phyloP scores from a whole-genome alignment of 1,140 invertebrate genomes.

The Drosophila mauritiana region DNA sequence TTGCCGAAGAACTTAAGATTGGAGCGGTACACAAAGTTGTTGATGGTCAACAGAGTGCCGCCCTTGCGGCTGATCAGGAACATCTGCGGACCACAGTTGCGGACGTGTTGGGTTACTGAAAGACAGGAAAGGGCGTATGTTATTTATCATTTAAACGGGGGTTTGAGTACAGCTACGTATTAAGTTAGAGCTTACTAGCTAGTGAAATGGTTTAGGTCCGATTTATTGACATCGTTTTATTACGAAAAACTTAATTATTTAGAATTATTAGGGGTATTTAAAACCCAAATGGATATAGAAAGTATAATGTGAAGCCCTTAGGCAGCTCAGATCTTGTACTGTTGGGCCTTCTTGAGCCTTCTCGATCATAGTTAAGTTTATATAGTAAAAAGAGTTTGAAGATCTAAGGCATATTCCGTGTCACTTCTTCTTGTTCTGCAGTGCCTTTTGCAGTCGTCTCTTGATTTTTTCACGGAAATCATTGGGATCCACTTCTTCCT shows the following conservation, averaged over 20 bases:
- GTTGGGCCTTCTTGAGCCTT: constrained; percentile 40
- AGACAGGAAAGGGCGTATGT: constrained; percentile 7
- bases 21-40: constrained; percentile 83
- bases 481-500: constrained; percentile 54
- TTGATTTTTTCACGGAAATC: constrained; percentile 83
- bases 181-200: constrained; percentile 43
- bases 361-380: constrained; percentile 2
- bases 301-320: constrained; percentile 1
- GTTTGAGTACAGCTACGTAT: not conserved
- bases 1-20: constrained; percentile 81
- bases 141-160: not conserved
- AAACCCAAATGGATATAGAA: constrained; percentile 22
- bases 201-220: constrained; percentile 22
- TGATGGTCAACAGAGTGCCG: constrained; percentile 75
- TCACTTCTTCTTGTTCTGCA: constrained; percentile 80
- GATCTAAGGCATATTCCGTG: constrained; percentile 1
- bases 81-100: constrained; percentile 76
- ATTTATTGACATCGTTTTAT: constrained; percentile 61
- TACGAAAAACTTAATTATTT: constrained; percentile 43
- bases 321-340: constrained; percentile 60
- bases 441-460: constrained; percentile 70
- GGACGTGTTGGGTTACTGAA: constrained; percentile 78
- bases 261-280: constrained; percentile 19
- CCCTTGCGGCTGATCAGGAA: constrained; percentile 84
- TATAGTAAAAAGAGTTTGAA: constrained; percentile 4